Conservation (phyloP, 2,888 invertebrate genomes). For the Horisme vitalbata region DNA sequence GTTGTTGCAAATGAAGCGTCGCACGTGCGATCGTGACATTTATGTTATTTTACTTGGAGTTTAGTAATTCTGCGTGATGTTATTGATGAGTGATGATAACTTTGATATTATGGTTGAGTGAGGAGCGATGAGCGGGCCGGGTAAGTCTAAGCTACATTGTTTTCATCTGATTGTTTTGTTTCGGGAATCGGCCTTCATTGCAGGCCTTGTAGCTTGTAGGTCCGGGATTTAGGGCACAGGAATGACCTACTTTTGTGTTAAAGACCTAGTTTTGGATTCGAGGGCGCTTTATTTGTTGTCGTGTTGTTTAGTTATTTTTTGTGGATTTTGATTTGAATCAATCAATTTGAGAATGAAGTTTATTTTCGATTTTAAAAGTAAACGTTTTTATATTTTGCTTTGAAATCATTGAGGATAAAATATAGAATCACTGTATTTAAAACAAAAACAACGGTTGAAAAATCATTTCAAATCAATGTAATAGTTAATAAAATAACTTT, state of each 20-base stretch:
- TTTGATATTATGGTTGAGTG: conserved; percentile 9
- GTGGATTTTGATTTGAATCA: too few species aligned
- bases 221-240: not conserved
- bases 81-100: conserved; percentile 1
- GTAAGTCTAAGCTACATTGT: conserved; percentile 16
- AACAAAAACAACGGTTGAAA: too few species aligned
- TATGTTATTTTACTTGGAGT: conserved; percentile 6
- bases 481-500: too few species aligned
- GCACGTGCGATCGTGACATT: conserved; percentile 24
- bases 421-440: too few species aligned
- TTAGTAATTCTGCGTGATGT: conserved; percentile 1
- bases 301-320: too few species aligned
- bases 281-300: too few species aligned
- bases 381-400: too few species aligned
- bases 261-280: too few species aligned
- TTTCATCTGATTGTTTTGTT: conserved; percentile 3
- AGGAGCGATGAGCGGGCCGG: conserved; percentile 8
- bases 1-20: conserved; percentile 22
- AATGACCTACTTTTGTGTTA: conserved; percentile 2
- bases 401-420: too few species aligned
- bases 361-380: too few species aligned
- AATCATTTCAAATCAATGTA: too few species aligned
- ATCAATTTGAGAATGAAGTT: too few species aligned
- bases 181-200: not conserved
- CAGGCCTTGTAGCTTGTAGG: not conserved